phyloP scores from a whole-genome alignment of 2,797 vertebrate genomes.

The Lindbergichthys nudifrons region DNA sequence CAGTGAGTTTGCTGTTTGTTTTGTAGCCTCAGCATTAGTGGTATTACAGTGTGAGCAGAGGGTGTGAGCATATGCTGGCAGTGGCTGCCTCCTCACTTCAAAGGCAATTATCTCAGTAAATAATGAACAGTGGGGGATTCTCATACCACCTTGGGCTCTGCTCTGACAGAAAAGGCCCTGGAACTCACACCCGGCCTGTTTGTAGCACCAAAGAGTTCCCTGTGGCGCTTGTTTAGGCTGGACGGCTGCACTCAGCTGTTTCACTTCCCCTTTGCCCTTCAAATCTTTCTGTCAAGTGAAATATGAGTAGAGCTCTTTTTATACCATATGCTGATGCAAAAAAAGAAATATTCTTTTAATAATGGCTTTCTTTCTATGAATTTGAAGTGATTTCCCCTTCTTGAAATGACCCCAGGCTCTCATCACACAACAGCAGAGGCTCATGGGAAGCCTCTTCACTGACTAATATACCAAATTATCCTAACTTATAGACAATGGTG shows the following conservation, averaged over 20 bases:
- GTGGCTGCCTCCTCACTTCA: conserved; percentile 71
- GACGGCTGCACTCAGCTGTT: conserved; percentile 40
- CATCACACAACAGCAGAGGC: conserved; percentile 31
- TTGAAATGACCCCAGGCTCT: conserved; percentile 12
- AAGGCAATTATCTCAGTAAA: conserved; percentile 79
- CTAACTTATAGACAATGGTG: conserved; percentile 28
- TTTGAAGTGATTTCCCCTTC: not conserved
- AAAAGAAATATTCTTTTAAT: conserved; percentile 32
- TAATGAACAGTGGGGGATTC: conserved; percentile 76
- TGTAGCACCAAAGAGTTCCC: conserved; percentile 11
- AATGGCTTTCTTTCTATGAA: conserved; percentile 22
- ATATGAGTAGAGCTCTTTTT: conserved; percentile 36
- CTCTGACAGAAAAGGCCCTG: conserved; percentile 43
- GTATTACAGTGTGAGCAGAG: conserved; percentile 65
- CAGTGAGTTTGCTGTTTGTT: conserved; percentile 59
- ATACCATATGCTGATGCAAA: conserved; percentile 7
- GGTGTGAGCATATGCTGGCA: conserved; percentile 68
- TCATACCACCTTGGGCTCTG: conserved; percentile 59
- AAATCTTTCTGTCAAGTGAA: conserved; percentile 41
- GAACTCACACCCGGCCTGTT: conserved; percentile 55
- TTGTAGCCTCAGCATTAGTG: conserved; percentile 54
- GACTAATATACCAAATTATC: conserved; percentile 41
- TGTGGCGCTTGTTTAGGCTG: conserved; percentile 28
- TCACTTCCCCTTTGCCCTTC: conserved; percentile 30
- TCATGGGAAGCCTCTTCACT: conserved; percentile 29